Percentiles rank a stretch among this genome's conserved stretches.
phyloP scores from a whole-genome alignment of 2,888 invertebrate species.

The Ligdia adustata region DNA sequence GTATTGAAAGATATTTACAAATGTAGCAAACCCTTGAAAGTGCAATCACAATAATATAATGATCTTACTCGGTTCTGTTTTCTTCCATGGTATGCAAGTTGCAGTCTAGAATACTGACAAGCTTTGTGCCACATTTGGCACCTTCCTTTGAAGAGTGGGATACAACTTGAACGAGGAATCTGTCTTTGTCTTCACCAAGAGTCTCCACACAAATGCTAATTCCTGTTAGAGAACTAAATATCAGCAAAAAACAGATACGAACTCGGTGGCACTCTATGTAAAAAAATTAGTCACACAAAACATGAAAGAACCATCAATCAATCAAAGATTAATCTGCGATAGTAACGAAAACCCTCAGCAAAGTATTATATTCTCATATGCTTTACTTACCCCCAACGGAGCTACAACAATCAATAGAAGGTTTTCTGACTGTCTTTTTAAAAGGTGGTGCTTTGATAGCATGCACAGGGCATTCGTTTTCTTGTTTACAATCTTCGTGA shows the following conservation, averaged over 20 bases:
- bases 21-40: not conserved
- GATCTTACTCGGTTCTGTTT: conserved; percentile 82
- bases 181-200: conserved; percentile 73
- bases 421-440: conserved; percentile 57
- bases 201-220: conserved; percentile 73
- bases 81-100: conserved; percentile 87
- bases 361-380: not conserved
- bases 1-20: not conserved
- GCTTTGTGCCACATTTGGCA: conserved; percentile 82
- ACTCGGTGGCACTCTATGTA: too few relatives aligned
- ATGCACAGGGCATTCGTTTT: conserved; percentile 48
- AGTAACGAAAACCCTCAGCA: not conserved
- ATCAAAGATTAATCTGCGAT: too few relatives aligned
- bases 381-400: conserved; percentile 66
- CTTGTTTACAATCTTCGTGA: conserved; percentile 41
- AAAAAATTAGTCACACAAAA: too few relatives aligned
- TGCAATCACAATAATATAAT: not conserved
- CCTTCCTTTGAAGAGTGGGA: conserved; percentile 84
- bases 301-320: too few relatives aligned
- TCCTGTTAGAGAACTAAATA: conserved; percentile 44
- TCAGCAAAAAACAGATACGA: conserved; percentile 1
- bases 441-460: conserved; percentile 55
- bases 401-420: conserved; percentile 76
- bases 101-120: conserved; percentile 84
- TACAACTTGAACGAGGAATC: conserved; percentile 85